Percentiles rank a stretch among this genome's conserved stretches.
phyloP scores from a whole-genome alignment of 2,797 vertebrate species.

The Botia almorhae region DNA sequence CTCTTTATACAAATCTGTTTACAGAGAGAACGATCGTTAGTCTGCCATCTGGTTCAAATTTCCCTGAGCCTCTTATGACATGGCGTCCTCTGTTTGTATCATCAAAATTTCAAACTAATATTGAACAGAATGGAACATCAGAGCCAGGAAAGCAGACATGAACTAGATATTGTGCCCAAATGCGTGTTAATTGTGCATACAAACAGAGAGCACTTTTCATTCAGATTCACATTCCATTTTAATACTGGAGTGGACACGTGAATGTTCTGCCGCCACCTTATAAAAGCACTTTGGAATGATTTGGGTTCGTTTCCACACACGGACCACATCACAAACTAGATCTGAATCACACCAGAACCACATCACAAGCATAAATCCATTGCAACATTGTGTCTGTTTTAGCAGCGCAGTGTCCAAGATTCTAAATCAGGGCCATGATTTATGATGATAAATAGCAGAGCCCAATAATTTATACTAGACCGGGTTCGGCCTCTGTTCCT shows the following conservation, averaged over 20 bases:
- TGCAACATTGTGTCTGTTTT: conserved; percentile 21
- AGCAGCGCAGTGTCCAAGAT: conserved; percentile 11
- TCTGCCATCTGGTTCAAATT: conserved; percentile 72
- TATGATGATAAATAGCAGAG: conserved; percentile 35
- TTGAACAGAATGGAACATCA: conserved; percentile 39
- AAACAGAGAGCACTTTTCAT: conserved; percentile 7
- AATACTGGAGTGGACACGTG: background rate
- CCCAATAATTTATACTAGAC: conserved; percentile 38
- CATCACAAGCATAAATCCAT: conserved; percentile 6
- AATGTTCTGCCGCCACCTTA: background rate
- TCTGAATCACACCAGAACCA: conserved; percentile 29
- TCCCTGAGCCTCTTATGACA: conserved; percentile 64
- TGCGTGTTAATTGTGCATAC: conserved; percentile 6
- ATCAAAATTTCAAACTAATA: conserved; percentile 65
- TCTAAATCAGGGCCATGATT: conserved; percentile 41
- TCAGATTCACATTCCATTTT: conserved; percentile 10
- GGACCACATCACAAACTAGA: conserved; percentile 36
- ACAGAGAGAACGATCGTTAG: conserved; percentile 66
- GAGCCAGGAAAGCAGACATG: conserved; percentile 35
- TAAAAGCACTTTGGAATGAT: conserved; percentile 11
- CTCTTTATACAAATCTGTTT: conserved; percentile 22
- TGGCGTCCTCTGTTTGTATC: conserved; percentile 64
- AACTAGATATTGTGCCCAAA: conserved; percentile 35
- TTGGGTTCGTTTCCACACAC: background rate
- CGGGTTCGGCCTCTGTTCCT: conserved; percentile 2